phyloP scores from a whole-genome alignment of 2,797 vertebrate species.

The Rhinogobio ventralis region DNA sequence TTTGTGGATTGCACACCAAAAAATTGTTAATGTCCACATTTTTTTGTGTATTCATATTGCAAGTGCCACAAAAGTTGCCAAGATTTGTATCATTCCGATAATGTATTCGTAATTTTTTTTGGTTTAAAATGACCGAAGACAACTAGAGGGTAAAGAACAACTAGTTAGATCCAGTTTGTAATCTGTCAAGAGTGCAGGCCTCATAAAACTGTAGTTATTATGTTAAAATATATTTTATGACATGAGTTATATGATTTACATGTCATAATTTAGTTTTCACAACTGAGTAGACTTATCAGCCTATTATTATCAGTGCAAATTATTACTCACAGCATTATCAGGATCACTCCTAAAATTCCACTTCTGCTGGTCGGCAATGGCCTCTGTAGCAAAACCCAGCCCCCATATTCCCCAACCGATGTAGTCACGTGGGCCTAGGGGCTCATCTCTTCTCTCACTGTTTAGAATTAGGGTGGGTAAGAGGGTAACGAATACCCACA shows the following conservation, averaged over 20 bases:
- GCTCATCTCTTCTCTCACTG: constrained; percentile 71
- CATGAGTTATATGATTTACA: neutral
- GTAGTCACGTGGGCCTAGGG: constrained; percentile 79
- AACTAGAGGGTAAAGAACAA: neutral
- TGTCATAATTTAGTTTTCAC: neutral
- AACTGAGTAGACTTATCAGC: neutral
- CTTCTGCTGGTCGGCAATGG: constrained; percentile 84
- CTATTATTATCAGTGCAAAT: neutral
- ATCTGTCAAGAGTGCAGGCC: neutral
- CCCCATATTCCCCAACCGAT: constrained; percentile 82
- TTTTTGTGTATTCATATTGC: neutral
- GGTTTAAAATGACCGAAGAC: neutral
- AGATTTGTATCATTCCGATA: neutral
- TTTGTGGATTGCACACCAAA: neutral
- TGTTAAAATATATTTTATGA: neutral
- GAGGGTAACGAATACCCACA: constrained; percentile 84
- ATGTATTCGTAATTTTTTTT: neutral
- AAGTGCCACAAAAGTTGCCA: neutral
- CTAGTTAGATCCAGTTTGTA: neutral
- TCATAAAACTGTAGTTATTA: neutral
- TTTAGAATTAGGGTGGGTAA: constrained; percentile 86
- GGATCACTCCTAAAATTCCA: constrained; percentile 81
- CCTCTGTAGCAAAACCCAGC: constrained; percentile 79
- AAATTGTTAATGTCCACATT: neutral
- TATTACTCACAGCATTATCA: constrained; percentile 78